Evolutionary conservation across 2,888 invertebrate genomes (phyloP), one percentile per base, ranked within the genome.

Genomic region (Brassicogethes aeneus): DNA sequence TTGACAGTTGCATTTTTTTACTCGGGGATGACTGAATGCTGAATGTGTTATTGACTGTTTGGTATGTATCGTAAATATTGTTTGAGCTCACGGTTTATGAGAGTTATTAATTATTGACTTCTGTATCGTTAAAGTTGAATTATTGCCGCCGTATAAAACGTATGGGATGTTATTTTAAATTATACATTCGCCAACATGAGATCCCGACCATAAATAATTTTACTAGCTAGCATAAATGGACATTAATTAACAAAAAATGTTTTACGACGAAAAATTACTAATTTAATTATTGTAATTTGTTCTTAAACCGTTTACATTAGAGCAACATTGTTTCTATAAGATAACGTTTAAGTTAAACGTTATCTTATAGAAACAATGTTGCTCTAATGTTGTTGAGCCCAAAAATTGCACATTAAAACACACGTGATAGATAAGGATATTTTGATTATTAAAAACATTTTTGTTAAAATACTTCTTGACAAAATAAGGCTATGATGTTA

Each of bases 1-100:
- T 53, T 53, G 53, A 53, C 53, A 53, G 53, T 50, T 48, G 51
- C 53, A 48, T 53, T 54, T 54, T 51, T 52, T 46, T 45, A 37
- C 36, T 42, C 40, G 42, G 45, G 47, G 47, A 44, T 44, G 46
- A 45, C 42, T 42, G 16, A 23, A 23, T 23, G 23, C 23, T 40
- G 44, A 44, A 40, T 44, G 40, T 49, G 47, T 50, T 51, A 51
- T 50, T 51, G 49, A 51, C 51, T 51, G 44, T 42, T 39, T 46
- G 46, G 45, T 45, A 40, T 46, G 40, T 37, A 37, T 49, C 51
- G 46, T 51, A 51, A 51, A 51, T 51, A 47, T 46, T 46, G 44
- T 42, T 44, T 41, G 37, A 39, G 32, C 37, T 39, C 42, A 38
- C 34, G 42, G 42, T 51, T 51, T 49, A 51, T 45, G 47, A 42